Evolutionary conservation across 2,113 vertebrate genomes (phyloP).

Genomic region (Cavia porcellus): DNA sequence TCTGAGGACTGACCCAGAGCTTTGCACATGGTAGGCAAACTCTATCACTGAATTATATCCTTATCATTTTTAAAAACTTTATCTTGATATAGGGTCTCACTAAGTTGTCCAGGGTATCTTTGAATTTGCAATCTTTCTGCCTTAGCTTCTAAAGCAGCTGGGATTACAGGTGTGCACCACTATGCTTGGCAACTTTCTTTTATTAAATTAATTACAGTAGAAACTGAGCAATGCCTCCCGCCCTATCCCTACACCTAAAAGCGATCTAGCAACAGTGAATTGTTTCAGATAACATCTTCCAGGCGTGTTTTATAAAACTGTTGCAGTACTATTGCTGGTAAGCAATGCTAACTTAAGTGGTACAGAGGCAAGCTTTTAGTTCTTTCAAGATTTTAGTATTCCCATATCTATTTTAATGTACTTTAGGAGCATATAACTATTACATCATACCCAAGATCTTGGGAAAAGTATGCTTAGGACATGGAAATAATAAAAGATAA

Average conservation of each 20-base stretch:
- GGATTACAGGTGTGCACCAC: background rate
- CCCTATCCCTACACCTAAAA: too few relatives aligned
- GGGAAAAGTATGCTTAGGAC: background rate
- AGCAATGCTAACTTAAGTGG: background rate
- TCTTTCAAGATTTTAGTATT: constrained; percentile 40
- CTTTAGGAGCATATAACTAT: background rate
- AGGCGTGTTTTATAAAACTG: background rate
- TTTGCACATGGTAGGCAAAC: background rate
- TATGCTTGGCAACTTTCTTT: background rate
- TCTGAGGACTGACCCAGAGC: background rate
- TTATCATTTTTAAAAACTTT: background rate
- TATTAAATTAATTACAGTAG: constrained; percentile 9
- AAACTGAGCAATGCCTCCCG: background rate
- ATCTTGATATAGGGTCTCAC: background rate
- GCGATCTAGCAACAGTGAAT: background rate
- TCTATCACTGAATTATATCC: background rate
- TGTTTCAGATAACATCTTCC: background rate
- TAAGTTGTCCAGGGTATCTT: background rate
- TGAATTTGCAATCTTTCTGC: background rate
- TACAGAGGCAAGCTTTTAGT: background rate
- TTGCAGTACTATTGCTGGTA: background rate
- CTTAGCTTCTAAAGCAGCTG: background rate
- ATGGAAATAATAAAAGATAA: background rate
- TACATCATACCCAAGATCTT: background rate
- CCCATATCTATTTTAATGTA: background rate